Conservation (phyloP, 2,888 invertebrate genomes). For the Nemoura dubitans region DNA sequence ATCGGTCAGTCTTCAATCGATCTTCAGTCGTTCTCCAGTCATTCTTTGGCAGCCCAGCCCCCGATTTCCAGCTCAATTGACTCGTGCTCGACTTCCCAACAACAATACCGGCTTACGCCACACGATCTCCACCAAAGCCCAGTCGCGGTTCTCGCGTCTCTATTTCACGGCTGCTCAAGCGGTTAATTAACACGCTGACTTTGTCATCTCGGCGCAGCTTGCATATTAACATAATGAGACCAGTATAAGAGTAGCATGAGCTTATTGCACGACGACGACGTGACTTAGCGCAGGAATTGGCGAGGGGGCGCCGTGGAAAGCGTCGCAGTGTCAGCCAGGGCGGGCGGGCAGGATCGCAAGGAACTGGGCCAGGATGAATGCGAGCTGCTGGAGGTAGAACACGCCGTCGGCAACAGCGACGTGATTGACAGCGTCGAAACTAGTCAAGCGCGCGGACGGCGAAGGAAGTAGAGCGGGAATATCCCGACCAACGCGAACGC, state of each 20-base stretch:
- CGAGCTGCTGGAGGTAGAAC: not conserved
- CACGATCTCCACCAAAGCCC: no score
- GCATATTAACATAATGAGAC: no score
- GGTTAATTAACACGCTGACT: not conserved
- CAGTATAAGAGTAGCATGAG: not conserved
- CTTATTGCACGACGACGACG: not conserved
- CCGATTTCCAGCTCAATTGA: no score
- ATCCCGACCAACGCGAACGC: not conserved
- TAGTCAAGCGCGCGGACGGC: slow-evolving; percentile 14
- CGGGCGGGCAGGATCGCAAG: not conserved
- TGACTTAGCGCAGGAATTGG: slow-evolving; percentile 25
- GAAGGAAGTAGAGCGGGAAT: slow-evolving; percentile 38
- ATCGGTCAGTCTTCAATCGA: not conserved
- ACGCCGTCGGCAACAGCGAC: not conserved
- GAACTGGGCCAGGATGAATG: slow-evolving; percentile 16
- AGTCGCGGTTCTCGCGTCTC: not conserved
- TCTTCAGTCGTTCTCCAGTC: no score
- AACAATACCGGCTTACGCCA: no score
- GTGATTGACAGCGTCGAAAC: slow-evolving; percentile 29
- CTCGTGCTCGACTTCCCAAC: no score
- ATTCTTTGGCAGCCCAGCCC: no score
- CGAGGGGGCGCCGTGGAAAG: not conserved
- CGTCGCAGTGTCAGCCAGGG: not conserved
- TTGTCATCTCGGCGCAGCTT: no score
- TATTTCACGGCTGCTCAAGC: not conserved